Conservation (phyloP, 2,888 invertebrate species). For the Chloroclysta siterata region DNA sequence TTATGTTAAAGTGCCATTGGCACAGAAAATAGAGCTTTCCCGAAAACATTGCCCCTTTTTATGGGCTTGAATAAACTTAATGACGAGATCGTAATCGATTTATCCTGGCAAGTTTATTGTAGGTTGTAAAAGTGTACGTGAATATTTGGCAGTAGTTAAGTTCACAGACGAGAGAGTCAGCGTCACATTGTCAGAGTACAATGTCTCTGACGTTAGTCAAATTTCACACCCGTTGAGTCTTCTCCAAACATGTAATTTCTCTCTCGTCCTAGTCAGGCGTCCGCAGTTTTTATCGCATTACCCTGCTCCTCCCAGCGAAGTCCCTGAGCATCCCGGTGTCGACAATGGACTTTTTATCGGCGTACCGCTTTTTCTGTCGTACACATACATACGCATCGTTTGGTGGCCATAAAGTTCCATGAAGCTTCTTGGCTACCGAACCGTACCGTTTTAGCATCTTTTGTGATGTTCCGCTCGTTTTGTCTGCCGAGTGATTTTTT, state of each 20-base stretch:
- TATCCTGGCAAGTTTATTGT: conserved; percentile 37
- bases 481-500: conserved; percentile 47
- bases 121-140: conserved; percentile 35
- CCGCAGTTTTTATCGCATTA: conserved; percentile 74
- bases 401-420: conserved; percentile 68
- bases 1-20: conserved; percentile 27
- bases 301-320: conserved; percentile 66
- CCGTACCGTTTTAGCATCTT: conserved; percentile 57
- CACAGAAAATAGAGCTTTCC: conserved; percentile 28
- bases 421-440: conserved; percentile 58
- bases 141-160: conserved; percentile 38
- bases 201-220: conserved; percentile 63
- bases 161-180: conserved; percentile 35
- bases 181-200: conserved; percentile 40
- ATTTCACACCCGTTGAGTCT: conserved; percentile 66
- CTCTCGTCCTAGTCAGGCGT: conserved; percentile 56
- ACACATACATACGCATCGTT: conserved; percentile 71
- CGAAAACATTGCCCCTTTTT: conserved; percentile 31
- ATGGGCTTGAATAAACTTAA: conserved; percentile 37
- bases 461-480: conserved; percentile 53
- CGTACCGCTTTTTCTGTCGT: conserved; percentile 65
- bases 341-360: conserved; percentile 78
- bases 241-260: conserved; percentile 60
- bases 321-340: conserved; percentile 68
- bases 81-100: conserved; percentile 41